phyloP scores from a whole-genome alignment of 2,888 invertebrate species.

The Ashinkailepas kermadecensis region DNA sequence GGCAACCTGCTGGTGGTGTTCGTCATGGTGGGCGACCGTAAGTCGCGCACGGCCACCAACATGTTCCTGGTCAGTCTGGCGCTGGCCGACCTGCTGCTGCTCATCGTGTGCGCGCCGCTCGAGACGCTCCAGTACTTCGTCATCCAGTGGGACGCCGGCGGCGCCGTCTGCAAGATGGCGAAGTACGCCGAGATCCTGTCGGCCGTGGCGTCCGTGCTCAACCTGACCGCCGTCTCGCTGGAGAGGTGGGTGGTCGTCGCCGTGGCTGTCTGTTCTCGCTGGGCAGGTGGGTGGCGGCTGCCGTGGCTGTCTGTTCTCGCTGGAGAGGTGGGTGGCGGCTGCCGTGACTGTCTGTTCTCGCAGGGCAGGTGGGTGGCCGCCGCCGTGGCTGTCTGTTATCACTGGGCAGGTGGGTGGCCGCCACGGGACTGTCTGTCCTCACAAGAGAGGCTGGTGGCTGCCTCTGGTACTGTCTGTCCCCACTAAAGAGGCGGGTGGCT shows the following conservation, averaged over 20 bases:
- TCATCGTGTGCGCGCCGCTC: conserved; percentile 41
- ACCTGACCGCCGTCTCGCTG: conserved; percentile 47
- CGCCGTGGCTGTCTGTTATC: no score
- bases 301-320: no score
- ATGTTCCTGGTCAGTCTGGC: conserved; percentile 37
- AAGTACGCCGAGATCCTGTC: conserved; percentile 46
- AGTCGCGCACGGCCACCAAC: conserved; percentile 39
- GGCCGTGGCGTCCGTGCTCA: conserved; percentile 47
- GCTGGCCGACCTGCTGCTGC: conserved; percentile 41
- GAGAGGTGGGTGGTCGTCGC: conserved; percentile 43
- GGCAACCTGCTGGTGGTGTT: conserved; percentile 45
- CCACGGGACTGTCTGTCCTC: no score
- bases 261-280: no score
- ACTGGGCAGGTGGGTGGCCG: no score
- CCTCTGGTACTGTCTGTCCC: no score
- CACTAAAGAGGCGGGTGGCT: no score
- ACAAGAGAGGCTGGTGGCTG: no score
- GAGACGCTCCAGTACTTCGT: conserved; percentile 44
- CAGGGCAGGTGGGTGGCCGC: no score
- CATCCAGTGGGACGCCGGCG: conserved; percentile 43
- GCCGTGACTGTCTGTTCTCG: no score
- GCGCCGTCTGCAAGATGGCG: conserved; percentile 46
- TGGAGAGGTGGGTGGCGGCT: no score
- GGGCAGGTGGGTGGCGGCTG: no score
- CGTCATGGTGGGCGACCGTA: conserved; percentile 43